Evolutionary conservation across 1,140 invertebrate genomes (phyloP).

Genomic region (Melitaea cinxia): DNA sequence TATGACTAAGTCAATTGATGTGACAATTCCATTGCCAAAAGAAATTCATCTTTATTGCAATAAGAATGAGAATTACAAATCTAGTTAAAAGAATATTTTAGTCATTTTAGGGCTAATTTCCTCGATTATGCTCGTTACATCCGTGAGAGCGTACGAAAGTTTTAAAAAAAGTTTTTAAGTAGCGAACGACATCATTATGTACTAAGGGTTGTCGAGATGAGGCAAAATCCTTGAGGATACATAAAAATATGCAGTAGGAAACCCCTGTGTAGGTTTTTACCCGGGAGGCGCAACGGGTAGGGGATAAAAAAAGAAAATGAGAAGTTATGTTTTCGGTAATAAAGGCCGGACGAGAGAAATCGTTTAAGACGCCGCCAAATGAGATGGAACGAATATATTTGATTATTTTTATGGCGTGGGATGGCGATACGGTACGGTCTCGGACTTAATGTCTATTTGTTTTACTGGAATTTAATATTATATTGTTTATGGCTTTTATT

Average conservation of each 20-base stretch:
- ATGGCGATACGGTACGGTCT: conserved; percentile 73
- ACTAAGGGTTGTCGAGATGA: conserved; percentile 54
- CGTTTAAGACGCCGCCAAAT: conserved; percentile 80
- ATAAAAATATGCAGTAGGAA: conserved; percentile 73
- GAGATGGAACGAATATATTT: conserved; percentile 82
- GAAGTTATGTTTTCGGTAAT: conserved; percentile 81
- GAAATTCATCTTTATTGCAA: neutral
- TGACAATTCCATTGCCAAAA: neutral
- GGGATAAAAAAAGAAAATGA: conserved; percentile 81
- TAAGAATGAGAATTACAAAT: neutral
- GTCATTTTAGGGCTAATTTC: conserved; percentile 6
- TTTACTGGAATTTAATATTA: conserved; percentile 73
- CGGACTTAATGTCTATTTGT: conserved; percentile 75
- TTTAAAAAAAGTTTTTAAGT: conserved; percentile 34
- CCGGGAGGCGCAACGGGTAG: conserved; percentile 62
- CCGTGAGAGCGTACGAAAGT: conserved; percentile 24
- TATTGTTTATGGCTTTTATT: conserved; percentile 54
- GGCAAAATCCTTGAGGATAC: conserved; percentile 57
- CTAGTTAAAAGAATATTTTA: neutral
- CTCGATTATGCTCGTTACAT: conserved; percentile 16
- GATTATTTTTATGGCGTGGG: conserved; percentile 80
- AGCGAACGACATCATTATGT: conserved; percentile 35
- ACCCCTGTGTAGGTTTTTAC: conserved; percentile 63
- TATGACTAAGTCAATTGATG: too few relatives aligned
- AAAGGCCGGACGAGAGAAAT: conserved; percentile 81